A percentile compares a stretch with the other conserved stretches of the same genome.
Evolutionary conservation across 2,113 vertebrate genomes (phyloP).

Genomic region (Blennius ocellaris): DNA sequence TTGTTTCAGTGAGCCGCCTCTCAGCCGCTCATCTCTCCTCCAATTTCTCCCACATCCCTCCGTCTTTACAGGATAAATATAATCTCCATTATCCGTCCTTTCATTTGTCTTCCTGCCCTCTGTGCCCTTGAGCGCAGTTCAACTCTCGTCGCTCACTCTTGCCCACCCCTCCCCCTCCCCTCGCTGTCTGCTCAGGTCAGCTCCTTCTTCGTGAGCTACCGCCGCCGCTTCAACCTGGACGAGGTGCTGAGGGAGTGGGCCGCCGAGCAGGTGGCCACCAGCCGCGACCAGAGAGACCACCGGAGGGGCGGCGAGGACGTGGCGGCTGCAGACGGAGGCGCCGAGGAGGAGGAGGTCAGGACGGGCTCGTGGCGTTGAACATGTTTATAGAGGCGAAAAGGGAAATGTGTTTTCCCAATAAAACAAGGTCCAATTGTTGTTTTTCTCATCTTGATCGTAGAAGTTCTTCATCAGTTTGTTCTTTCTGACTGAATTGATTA

Average conservation of each 20-base stretch:
- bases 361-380: too few species aligned
- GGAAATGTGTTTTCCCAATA: too few species aligned
- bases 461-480: too few species aligned
- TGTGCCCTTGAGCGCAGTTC: conserved; percentile 18
- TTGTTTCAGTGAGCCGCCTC: conserved; percentile 13
- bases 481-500: too few species aligned
- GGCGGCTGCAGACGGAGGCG: conserved; percentile 69
- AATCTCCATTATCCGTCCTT: conserved; percentile 24
- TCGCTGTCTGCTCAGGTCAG: conserved; percentile 83
- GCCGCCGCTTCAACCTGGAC: conserved; percentile 92
- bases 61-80: not conserved
- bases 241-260: conserved; percentile 94
- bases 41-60: conserved; percentile 12
- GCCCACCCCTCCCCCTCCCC: not conserved
- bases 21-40: conserved; percentile 30
- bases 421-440: too few species aligned
- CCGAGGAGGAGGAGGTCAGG: conserved; percentile 85
- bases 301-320: conserved; percentile 68
- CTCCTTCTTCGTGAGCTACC: conserved; percentile 92
- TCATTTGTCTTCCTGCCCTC: conserved; percentile 16
- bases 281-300: conserved; percentile 70
- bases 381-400: too few species aligned
- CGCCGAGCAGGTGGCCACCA: conserved; percentile 86
- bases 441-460: too few species aligned
- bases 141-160: too few species aligned